Base-by-base conservation (phyloP, 1,140 invertebrate genomes). In the Colletes gigas region DNA sequence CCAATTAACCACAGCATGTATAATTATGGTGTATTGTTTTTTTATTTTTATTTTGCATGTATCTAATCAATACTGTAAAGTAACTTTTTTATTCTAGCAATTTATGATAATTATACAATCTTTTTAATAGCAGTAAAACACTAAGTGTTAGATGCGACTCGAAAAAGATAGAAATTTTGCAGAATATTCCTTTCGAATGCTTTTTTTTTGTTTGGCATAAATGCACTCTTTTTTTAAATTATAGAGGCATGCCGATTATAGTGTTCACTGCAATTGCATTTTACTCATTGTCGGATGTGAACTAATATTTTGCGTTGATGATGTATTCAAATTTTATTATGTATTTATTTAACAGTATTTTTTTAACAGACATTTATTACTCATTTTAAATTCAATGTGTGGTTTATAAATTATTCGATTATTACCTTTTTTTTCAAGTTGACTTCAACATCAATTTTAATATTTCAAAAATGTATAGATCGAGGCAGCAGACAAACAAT, bases 401-500 rank as follows among this genome's bases (percentile, higher is more conserved):
- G 7, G 65, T 55, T 59, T 21, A 30, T 41, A 47, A 5, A 72
- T 77, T 50, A 14, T 69, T 59, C 62, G 7, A 19, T 67, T 54
- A 9, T 21, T 14, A 12, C 60, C 1, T 63, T 52, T 39, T n/a
- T n/a, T 39, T 44, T n/a, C 19, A n/a, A 14, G 39, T n/a, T 5
- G 57, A 82, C 3, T 30, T 17, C 3, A 8, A 21, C 15, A 63
- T 59, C 44, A 39, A 0, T 55, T 70, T 14, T 83, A 74, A 87
- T 8, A 30, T 44, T 9, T 10, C 39, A 81, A 47, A 41, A 83
- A 67, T 83, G 63, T 77, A 72, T 84, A 97, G 97, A 95, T 97
- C 87, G 96, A 96, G 82, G 96, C 96, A 59, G 96, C 97, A 44
- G 96, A 97, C 92, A 97, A 97, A 78, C 96, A 97, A 93, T 93